Evolutionary conservation across 2,797 vertebrate genomes (phyloP), one percentile per base, ranked within the genome.

Genomic region (Otus scops): DNA sequence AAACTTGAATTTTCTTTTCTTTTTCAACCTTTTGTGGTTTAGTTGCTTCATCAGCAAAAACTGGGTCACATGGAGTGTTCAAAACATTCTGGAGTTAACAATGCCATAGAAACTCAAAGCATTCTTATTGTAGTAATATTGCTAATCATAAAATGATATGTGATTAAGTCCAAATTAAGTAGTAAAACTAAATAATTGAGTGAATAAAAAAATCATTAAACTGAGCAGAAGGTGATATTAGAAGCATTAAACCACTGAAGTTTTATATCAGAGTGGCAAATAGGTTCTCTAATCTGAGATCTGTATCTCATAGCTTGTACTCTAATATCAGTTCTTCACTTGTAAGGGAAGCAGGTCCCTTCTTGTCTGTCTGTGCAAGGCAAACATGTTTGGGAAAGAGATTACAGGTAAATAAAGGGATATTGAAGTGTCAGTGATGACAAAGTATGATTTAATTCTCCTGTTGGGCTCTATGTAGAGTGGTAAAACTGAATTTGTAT

Each of bases 341-440:
- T 90, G 38, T 45, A 69, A 91, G 84, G 56, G 69, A 93, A 70
- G 28, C 34, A 12, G 75, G 65, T 50, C 75, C 75, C 47, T 93
- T 67, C 86, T 96, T 95, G 65, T 94, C 93, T 85, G 70, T 90
- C 96, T 95, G 79, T 88, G 85, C 32, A 39, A 97, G 75, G 74
- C 28, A 5, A 97, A 88, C 65, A 84, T 2, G 65, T 90, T 34
- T 75, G 89, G 78, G 91, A 94, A 96, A 57, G 76, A 94, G 93
- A 95, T 97, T 94, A 90, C 77, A 94, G 92, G 88, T 95, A 98
- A 97, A 97, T 97, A 97, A 97, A 97, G 96, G 81, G 73, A 95
- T 97, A 97, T 97, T 96, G 95, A 98, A 98, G 96, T 97, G 97
- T 96, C 96, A 97, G 54, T 88, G 82, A 90, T 97, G 92, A 97